Evolutionary conservation across 2,888 invertebrate species (phyloP).

Genomic region (Ceramica pisi): DNA sequence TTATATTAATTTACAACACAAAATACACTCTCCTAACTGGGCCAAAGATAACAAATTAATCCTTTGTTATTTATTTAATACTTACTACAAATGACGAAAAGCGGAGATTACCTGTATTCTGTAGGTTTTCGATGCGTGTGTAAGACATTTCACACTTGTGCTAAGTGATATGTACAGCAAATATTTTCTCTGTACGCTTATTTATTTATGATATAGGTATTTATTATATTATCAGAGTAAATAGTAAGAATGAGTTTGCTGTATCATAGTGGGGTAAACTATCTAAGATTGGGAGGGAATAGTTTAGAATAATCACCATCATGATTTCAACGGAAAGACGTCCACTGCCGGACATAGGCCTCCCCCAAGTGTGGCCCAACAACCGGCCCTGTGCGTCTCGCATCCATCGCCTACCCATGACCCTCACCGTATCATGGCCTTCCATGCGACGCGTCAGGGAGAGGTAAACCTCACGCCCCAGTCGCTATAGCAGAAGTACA

Average conservation of each 20-base stretch:
- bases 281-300: background rate
- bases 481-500: too few species aligned
- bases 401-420: too few species aligned
- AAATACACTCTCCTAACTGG: conserved; percentile 62
- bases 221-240: background rate
- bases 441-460: too few species aligned
- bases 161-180: conserved; percentile 22
- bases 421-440: too few species aligned
- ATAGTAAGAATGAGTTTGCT: background rate
- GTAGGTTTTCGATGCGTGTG: conserved; percentile 4
- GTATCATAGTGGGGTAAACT: background rate
- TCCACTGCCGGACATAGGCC: too few species aligned
- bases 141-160: conserved; percentile 10
- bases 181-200: conserved; percentile 22
- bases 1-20: conserved; percentile 27
- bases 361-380: too few species aligned
- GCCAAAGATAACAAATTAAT: conserved; percentile 69
- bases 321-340: too few species aligned
- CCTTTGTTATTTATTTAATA: conserved; percentile 51
- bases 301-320: background rate
- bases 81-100: conserved; percentile 34
- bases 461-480: too few species aligned
- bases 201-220: conserved; percentile 18
- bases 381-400: too few species aligned
- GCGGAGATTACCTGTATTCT: conserved; percentile 25